Evolutionary conservation across 2,797 vertebrate genomes (phyloP), one percentile per base, ranked within the genome.

Genomic region (Sebastiscus tertius): DNA sequence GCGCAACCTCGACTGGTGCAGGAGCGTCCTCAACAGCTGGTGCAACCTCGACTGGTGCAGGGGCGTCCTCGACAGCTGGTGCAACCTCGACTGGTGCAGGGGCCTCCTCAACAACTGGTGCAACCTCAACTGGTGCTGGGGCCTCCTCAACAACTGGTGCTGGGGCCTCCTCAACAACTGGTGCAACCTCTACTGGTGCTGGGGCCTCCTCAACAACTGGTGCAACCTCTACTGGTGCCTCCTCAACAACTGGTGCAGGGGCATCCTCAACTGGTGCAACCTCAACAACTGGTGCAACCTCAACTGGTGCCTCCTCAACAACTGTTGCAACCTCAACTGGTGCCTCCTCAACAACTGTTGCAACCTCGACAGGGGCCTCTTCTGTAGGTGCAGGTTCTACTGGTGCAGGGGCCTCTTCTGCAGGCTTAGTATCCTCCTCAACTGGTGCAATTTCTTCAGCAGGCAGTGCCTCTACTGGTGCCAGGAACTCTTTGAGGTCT

Each of bases 141-240:
- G 26, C 36, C 2, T 87, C 79, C 4, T 79, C 85, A 1, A 56
- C 22, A 5, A 54, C 61, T 22, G 24, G 33, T 1, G 14, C 22
- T 2, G 75, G 46, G 2, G 4, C 13, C 1, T 82, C 82, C 6
- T 87, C 86, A 12, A 29, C 24, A 1, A 49, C 87, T 34, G 70
- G 62, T 4, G 55, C 39, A 36, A 24, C 46, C 5, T 77, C 77
- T 0, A 54, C 76, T 27, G 70, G 62, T 1, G 24, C 22, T 0
- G 73, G 56, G 1, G 10, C 52, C 6, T 85, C 88, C 1, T 83
- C 80, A 18, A 49, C 87, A 0, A 22, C 61, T 61, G 70, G 46
- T 11, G 49, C 60, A 4, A 12, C 46, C 2, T 71, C 89, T 0
- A 33, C 16, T 24, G 55, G 22, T 24, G 62, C 34, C 5, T 87